These are phyloP conservation scores for Poeciliopsis occidentalis DNA, from an alignment of 2,113 vertebrate genomes.

Conservation along the genomic window DNA sequence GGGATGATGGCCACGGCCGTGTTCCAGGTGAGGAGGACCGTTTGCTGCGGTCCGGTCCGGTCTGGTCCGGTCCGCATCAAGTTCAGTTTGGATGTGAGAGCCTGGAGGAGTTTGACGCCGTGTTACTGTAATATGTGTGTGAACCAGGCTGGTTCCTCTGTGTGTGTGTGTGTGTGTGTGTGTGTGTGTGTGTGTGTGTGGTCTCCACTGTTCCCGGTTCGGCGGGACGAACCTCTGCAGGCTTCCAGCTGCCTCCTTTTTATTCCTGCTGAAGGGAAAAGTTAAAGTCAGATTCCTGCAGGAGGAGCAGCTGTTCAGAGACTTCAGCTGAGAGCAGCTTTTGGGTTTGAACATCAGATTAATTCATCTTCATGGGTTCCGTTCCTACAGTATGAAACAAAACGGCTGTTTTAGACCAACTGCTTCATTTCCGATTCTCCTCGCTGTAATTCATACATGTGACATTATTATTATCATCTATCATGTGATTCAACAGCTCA, in stretches of 20 bases:
- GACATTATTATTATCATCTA: background rate
- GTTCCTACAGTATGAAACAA: background rate
- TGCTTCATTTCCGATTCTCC: background rate
- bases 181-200: slow-evolving; percentile 50
- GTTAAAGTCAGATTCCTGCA: slow-evolving; percentile 11
- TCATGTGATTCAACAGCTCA: background rate
- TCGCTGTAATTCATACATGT: background rate
- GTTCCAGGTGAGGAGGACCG: slow-evolving; percentile 78
- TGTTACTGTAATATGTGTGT: slow-evolving; percentile 17
- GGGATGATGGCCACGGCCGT: slow-evolving; percentile 85
- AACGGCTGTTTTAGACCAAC: background rate
- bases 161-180: slow-evolving; percentile 50
- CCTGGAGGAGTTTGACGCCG: slow-evolving; percentile 8
- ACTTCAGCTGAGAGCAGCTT: slow-evolving; percentile 18
- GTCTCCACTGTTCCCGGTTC: slow-evolving; percentile 40
- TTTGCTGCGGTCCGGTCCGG: slow-evolving; percentile 4
- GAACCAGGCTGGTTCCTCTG: slow-evolving; percentile 20
- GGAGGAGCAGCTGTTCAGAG: slow-evolving; percentile 9
- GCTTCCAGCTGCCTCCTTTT: slow-evolving; percentile 38
- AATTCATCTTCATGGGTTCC: background rate
- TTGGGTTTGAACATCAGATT: no score
- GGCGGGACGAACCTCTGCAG: slow-evolving; percentile 7
- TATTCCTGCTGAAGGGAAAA: slow-evolving; percentile 34
- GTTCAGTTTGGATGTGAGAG: background rate
- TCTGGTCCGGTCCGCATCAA: background rate